Conservation (phyloP, 2,113 vertebrate genomes). For the Hucho hucho region DNA sequence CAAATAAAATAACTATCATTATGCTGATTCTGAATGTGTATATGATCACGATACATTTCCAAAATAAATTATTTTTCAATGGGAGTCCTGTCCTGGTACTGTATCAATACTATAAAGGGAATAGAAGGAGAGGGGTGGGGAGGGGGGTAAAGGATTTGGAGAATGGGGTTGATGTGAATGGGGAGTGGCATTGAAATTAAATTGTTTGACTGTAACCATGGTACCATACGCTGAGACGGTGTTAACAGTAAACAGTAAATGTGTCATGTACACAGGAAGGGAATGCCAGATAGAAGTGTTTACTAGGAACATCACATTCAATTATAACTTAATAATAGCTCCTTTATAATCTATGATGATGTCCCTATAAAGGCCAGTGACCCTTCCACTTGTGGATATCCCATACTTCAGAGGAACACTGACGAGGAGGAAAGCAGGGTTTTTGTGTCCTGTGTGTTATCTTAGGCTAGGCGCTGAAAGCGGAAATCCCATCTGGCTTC, state of each 20-base stretch:
- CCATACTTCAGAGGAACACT: background rate
- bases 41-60: constrained; percentile 75
- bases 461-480: too few species aligned
- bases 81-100: constrained; percentile 44
- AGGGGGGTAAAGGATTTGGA: background rate
- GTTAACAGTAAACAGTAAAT: constrained; percentile 3
- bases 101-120: background rate
- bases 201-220: constrained; percentile 8
- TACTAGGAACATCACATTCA: background rate
- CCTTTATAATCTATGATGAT: background rate
- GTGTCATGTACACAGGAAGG: background rate
- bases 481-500: background rate
- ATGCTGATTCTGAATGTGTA: constrained; percentile 72
- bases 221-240: background rate
- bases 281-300: background rate
- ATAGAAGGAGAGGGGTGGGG: background rate
- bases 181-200: background rate
- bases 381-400: background rate
- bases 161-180: background rate
- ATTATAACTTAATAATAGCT: background rate
- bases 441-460: background rate
- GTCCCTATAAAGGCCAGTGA: background rate
- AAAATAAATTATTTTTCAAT: constrained; percentile 80
- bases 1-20: constrained; percentile 60
- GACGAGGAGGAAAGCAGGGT: background rate